phyloP scores from a whole-genome alignment of 2,888 invertebrate genomes.

The Xylocampa areola region DNA sequence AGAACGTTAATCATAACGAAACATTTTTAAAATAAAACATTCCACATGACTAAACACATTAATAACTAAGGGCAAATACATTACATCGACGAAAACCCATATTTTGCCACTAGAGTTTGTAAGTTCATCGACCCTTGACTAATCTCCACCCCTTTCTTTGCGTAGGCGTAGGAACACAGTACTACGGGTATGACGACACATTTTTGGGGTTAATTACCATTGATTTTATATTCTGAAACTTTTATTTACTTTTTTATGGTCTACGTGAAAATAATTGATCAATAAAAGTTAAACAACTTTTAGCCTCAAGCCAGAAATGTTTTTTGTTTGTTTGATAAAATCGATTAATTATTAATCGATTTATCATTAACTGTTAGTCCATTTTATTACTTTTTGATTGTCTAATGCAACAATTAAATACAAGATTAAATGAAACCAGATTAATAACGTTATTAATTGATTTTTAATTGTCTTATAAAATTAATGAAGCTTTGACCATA shows the following conservation, averaged over 20 bases:
- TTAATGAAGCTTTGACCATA: not conserved
- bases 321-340: slow-evolving; percentile 8
- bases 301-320: not conserved
- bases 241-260: slow-evolving; percentile 5
- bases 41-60: slow-evolving; percentile 4
- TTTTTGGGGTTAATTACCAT: slow-evolving; percentile 25
- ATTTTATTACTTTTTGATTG: slow-evolving; percentile 28
- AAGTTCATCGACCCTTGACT: slow-evolving; percentile 61
- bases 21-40: slow-evolving; percentile 13
- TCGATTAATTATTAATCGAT: slow-evolving; percentile 20
- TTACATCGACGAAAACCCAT: slow-evolving; percentile 14
- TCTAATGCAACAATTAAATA: slow-evolving; percentile 22
- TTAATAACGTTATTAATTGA: slow-evolving; percentile 9
- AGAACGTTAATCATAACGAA: too few relatives aligned
- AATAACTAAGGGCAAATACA: slow-evolving; percentile 31
- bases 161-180: slow-evolving; percentile 25
- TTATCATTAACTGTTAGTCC: slow-evolving; percentile 6
- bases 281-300: slow-evolving; percentile 1
- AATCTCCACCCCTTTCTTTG: slow-evolving; percentile 53
- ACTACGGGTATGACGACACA: slow-evolving; percentile 11
- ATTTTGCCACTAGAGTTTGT: slow-evolving; percentile 32
- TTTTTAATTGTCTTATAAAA: slow-evolving; percentile 33
- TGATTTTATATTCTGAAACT: slow-evolving; percentile 13
- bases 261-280: not conserved
- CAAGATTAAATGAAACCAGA: slow-evolving; percentile 5